Evolutionary conservation across 2,888 invertebrate genomes (phyloP).

Genomic region (Xestobium rufovillosum): DNA sequence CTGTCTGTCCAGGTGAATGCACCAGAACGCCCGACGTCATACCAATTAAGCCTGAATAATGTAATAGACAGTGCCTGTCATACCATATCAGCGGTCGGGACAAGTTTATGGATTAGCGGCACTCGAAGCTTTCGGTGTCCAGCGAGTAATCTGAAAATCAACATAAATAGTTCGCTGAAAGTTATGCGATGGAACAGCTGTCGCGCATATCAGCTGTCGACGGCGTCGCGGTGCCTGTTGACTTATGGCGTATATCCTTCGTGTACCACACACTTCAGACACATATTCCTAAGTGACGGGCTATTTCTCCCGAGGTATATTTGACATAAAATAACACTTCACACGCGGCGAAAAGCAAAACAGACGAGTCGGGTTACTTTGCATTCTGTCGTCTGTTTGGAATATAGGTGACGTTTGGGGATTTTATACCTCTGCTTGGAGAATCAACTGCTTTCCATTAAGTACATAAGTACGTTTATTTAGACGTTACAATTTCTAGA

Average conservation of each 20-base stretch:
- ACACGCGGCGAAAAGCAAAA: neutral
- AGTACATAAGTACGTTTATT: too few species aligned
- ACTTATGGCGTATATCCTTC: constrained; percentile 24
- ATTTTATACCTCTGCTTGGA: too few species aligned
- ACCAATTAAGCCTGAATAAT: constrained; percentile 29
- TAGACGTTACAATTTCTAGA: too few species aligned
- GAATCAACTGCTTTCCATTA: too few species aligned
- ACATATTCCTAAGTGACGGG: constrained; percentile 3
- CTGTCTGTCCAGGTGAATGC: constrained; percentile 25
- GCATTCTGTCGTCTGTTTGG: too few species aligned
- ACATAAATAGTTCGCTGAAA: constrained; percentile 23
- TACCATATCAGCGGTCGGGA: constrained; percentile 24
- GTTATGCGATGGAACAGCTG: constrained; percentile 25
- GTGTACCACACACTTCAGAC: constrained; percentile 20
- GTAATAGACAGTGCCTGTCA: constrained; percentile 27
- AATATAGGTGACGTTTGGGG: too few species aligned
- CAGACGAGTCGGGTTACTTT: neutral
- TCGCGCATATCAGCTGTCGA: constrained; percentile 23
- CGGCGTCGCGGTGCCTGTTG: constrained; percentile 25
- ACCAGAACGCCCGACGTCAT: constrained; percentile 26
- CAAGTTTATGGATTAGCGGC: constrained; percentile 27
- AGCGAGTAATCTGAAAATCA: constrained; percentile 22
- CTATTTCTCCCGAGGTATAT: constrained; percentile 1
- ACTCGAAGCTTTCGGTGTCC: constrained; percentile 19
- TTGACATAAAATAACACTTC: constrained; percentile 1